Percentiles rank a stretch among this genome's conserved stretches.
These are phyloP conservation scores for Coranthus polyacanthus DNA, from an alignment of 2,797 vertebrate species.

Conservation along the genomic window DNA sequence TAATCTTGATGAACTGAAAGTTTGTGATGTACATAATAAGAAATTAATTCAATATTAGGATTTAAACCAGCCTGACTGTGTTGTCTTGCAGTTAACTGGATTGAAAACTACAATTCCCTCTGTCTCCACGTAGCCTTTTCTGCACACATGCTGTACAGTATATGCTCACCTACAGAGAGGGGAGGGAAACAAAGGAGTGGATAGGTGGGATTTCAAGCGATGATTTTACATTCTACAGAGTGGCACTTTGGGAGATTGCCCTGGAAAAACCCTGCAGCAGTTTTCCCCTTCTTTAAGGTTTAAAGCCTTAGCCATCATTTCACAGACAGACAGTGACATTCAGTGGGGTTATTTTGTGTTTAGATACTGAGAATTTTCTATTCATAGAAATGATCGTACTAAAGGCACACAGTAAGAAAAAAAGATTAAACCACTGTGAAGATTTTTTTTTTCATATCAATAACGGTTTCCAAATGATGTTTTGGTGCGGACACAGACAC, in stretches of 20 bases:
- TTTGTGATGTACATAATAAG: no score
- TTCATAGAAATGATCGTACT: constrained; percentile 67
- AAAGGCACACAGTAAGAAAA: constrained; percentile 37
- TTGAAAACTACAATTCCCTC: not conserved
- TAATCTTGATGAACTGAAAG: no score
- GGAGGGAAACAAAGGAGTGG: constrained; percentile 36
- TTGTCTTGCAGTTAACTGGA: not conserved
- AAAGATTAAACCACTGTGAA: constrained; percentile 46
- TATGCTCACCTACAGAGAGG: constrained; percentile 13
- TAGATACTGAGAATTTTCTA: constrained; percentile 50
- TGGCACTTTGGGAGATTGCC: constrained; percentile 79
- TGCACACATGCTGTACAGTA: not conserved
- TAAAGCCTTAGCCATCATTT: constrained; percentile 61
- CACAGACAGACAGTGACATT: constrained; percentile 57
- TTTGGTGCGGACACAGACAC: constrained; percentile 30
- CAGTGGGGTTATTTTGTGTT: constrained; percentile 53
- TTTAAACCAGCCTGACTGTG: not conserved
- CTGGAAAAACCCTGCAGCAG: constrained; percentile 64
- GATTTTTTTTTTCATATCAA: constrained; percentile 36
- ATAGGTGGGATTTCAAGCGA: constrained; percentile 61
- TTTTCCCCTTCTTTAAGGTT: constrained; percentile 35
- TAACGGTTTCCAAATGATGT: constrained; percentile 60
- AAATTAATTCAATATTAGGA: not conserved
- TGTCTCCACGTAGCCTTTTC: constrained; percentile 1
- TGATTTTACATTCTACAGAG: constrained; percentile 77